Base-by-base conservation (phyloP, 2,797 vertebrate species). In the Toxotes lorentzi region DNA sequence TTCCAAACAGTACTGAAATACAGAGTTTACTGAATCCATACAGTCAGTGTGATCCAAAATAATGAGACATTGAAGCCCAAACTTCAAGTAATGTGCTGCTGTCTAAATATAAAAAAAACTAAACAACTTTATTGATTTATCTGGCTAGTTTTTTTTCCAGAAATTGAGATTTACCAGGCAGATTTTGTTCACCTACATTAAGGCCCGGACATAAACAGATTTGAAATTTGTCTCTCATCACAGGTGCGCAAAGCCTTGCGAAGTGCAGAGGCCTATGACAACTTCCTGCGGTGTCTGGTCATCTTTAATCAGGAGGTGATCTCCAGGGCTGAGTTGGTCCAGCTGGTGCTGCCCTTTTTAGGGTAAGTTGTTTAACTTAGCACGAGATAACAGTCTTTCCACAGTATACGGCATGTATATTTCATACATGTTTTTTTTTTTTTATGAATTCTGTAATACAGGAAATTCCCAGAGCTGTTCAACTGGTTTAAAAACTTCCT, bases 281-380 rank as follows among this genome's bases (percentile, higher is more conserved):
- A 98, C 92, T 99, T 99, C 93, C 91, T 99, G 73, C 96, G 98
- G 43, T 99, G 98, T 92, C 94, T 99, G 91, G 96, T 99, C 57
- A 98, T 99, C 91, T 99, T 99, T 88, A 99, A 99, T 89, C 98
- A 99, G 93, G 98, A 99, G 92, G 98, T 99, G 77, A 98, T 99
- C 80, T 99, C 98, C 68, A 94, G 97, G 70, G 94, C 97, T 0
- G 98, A 99, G 79, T 96, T 99, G 0, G 98, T 99, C 72, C 98
- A 99, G 91, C 94, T 99, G 48, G 97, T 99, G 75, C 96, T 98
- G 81, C 98, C 98, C 0, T 99, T 99, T 88, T 92, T 99, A 83
- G 98, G 98, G 98, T 99, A 91, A 96, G 97, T 45, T 17, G 0
- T 47, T 1, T 48, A 2, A 24, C 4, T 38, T n/a, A 4, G 9